phyloP scores from a whole-genome alignment of 2,888 invertebrate genomes.

The Euzetes globulus region DNA sequence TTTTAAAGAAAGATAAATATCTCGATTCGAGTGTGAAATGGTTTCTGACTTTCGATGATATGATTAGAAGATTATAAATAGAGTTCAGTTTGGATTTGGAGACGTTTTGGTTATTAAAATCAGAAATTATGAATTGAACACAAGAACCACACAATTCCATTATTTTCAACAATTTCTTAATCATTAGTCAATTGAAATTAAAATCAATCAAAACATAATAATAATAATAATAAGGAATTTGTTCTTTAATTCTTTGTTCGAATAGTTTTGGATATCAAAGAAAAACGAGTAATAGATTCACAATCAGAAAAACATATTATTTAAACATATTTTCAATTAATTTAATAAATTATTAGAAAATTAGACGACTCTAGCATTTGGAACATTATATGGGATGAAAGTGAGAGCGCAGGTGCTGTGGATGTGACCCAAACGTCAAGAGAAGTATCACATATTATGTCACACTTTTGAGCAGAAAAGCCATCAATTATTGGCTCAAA shows the following conservation, averaged over 20 bases:
- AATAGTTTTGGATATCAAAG: too few species aligned
- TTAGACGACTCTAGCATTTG: too few species aligned
- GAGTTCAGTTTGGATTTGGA: background rate
- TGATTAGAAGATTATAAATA: background rate
- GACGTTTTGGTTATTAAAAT: background rate
- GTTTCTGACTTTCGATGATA: background rate
- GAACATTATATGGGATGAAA: background rate
- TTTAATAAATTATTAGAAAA: too few species aligned
- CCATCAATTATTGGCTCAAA: background rate
- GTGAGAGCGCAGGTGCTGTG: slow-evolving; percentile 2
- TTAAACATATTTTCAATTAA: too few species aligned
- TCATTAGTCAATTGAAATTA: background rate
- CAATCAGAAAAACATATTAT: too few species aligned
- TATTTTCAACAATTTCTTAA: too few species aligned
- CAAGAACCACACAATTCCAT: slow-evolving; percentile 12
- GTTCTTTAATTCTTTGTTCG: too few species aligned
- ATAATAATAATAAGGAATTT: too few species aligned
- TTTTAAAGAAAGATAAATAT: background rate
- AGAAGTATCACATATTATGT: slow-evolving; percentile 4
- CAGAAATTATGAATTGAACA: background rate
- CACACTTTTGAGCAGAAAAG: background rate
- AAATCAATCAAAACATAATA: background rate
- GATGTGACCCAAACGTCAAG: background rate
- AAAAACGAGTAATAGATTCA: too few species aligned
- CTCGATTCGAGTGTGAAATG: background rate